These are phyloP conservation scores for Holcopasites calliopsidis DNA, from an alignment of 1,140 invertebrate genomes.

Conservation along the genomic window DNA sequence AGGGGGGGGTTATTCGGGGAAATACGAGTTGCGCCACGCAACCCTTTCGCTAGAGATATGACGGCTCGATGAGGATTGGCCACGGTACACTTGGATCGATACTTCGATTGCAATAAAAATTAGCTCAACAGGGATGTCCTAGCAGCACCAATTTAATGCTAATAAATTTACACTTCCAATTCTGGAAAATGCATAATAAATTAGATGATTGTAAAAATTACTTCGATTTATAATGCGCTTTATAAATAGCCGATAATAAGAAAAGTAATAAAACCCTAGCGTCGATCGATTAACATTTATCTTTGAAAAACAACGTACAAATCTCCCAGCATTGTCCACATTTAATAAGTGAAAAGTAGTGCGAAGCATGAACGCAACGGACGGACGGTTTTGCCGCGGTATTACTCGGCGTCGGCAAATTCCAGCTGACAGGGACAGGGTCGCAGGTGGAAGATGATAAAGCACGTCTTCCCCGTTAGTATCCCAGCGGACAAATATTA, in stretches of 20 bases:
- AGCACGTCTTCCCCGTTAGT: slow-evolving; percentile 35
- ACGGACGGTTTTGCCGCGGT: not conserved
- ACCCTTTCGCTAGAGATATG: slow-evolving; percentile 58
- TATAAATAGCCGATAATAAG: too few species aligned
- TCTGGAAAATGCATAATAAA: not conserved
- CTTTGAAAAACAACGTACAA: too few species aligned
- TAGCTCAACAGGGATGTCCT: not conserved
- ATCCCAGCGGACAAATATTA: slow-evolving; percentile 60
- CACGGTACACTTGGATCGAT: slow-evolving; percentile 63
- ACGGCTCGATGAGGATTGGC: slow-evolving; percentile 60
- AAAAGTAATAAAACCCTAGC: too few species aligned
- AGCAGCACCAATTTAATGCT: not conserved
- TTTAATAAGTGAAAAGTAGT: too few species aligned
- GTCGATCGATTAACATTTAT: too few species aligned
- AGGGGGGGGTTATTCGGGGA: slow-evolving; percentile 47
- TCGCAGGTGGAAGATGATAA: slow-evolving; percentile 28
- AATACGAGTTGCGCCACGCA: slow-evolving; percentile 60
- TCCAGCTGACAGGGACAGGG: slow-evolving; percentile 31
- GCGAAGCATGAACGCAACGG: not conserved
- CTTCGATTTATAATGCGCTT: too few species aligned
- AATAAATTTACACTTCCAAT: too few species aligned
- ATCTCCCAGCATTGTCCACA: too few species aligned
- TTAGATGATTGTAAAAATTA: too few species aligned
- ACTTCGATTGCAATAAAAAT: slow-evolving; percentile 40
- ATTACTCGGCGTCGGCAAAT: slow-evolving; percentile 10